Evolutionary conservation across 2,113 vertebrate genomes (phyloP).

Genomic region (Rhineura floridana): DNA sequence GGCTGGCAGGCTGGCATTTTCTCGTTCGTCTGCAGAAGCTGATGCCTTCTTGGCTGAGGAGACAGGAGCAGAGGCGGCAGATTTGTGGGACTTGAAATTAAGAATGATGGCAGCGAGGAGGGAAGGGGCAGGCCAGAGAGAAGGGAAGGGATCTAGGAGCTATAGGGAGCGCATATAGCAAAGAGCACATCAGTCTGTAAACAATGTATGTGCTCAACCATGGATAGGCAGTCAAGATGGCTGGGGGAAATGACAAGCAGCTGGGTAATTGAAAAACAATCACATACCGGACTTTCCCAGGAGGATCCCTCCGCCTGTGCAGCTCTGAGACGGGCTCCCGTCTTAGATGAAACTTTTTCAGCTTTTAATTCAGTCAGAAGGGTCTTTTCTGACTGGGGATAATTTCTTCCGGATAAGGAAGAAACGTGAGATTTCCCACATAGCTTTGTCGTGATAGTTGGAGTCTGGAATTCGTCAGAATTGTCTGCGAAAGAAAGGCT

Average conservation of each 20-base stretch:
- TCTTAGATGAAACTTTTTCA: too few species aligned
- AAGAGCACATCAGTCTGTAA: constrained; percentile 26
- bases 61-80: constrained; percentile 53
- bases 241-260: background rate
- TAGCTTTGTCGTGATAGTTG: too few species aligned
- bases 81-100: constrained; percentile 56
- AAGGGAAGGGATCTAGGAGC: constrained; percentile 40
- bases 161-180: constrained; percentile 31
- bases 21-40: constrained; percentile 59
- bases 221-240: constrained; percentile 12
- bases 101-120: constrained; percentile 43
- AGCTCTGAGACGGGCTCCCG: too few species aligned
- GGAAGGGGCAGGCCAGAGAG: constrained; percentile 46
- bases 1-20: constrained; percentile 61
- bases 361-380: too few species aligned
- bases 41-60: constrained; percentile 72
- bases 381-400: too few species aligned
- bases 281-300: too few species aligned
- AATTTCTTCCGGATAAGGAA: too few species aligned
- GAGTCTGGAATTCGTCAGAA: too few species aligned
- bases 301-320: too few species aligned
- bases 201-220: constrained; percentile 21
- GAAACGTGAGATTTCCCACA: too few species aligned
- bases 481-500: too few species aligned
- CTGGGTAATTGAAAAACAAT: background rate